Conservation (phyloP, 1,140 invertebrate genomes). For the Drosophila ambigua region DNA sequence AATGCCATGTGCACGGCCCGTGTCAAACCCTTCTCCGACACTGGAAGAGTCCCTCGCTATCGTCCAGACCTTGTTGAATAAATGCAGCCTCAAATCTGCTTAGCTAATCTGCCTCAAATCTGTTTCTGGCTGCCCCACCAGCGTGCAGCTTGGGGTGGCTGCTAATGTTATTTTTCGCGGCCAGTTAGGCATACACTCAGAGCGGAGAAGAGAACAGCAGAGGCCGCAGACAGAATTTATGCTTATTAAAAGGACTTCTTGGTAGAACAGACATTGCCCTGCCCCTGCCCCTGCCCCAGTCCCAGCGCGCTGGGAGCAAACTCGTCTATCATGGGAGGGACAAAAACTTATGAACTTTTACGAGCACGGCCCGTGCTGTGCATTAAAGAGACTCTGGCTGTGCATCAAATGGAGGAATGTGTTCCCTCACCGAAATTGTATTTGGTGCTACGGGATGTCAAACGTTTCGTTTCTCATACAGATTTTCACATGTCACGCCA, state of each 20-base stretch:
- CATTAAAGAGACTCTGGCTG: conserved; percentile 38
- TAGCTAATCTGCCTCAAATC: conserved; percentile 61
- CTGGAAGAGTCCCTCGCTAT: conserved; percentile 26
- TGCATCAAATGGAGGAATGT: conserved; percentile 18
- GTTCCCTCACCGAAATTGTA: conserved; percentile 39
- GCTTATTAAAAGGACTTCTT: conserved; percentile 62
- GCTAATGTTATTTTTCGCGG: conserved; percentile 59
- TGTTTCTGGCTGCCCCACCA: conserved; percentile 10
- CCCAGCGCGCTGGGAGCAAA: too few relatives aligned
- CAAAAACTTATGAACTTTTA: conserved; percentile 53
- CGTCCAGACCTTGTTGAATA: background rate
- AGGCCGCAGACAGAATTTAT: conserved; percentile 62
- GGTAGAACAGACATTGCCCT: conserved; percentile 37
- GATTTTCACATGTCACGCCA: conserved; percentile 59
- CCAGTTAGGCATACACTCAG: conserved; percentile 43
- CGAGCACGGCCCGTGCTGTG: conserved; percentile 15
- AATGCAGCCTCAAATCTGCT: conserved; percentile 17
- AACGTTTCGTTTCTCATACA: conserved; percentile 21
- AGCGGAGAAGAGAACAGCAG: background rate
- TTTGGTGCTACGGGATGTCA: conserved; percentile 53
- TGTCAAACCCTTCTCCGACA: conserved; percentile 34
- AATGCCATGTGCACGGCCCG: conserved; percentile 19
- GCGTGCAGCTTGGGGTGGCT: conserved; percentile 1
- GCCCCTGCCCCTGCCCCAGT: conserved; percentile 1
- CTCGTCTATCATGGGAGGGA: conserved; percentile 54